A percentile compares a stretch with the other conserved stretches of the same genome.
These are phyloP conservation scores for Phocoena phocoena DNA, from an alignment of 2,113 vertebrate genomes.

Conservation along the genomic window DNA sequence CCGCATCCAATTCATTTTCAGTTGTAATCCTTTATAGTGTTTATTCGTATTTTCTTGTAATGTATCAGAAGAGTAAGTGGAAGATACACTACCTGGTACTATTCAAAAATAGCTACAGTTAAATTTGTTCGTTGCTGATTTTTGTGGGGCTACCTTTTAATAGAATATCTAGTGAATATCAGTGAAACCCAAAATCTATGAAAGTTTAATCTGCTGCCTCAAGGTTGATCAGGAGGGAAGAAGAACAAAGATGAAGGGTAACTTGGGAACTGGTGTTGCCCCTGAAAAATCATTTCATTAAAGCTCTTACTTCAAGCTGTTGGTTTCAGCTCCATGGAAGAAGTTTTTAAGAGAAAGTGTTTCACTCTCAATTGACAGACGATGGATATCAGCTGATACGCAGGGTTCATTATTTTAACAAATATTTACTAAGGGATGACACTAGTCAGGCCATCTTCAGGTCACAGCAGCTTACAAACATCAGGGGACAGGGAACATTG, in stretches of 20 bases:
- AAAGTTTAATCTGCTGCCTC: accelerated
- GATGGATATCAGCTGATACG: neutral
- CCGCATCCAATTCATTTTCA: neutral
- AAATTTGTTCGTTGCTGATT: neutral
- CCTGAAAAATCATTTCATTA: neutral
- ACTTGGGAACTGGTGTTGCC: accelerated
- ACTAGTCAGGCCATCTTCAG: neutral
- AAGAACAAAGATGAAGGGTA: neutral
- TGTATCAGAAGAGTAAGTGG: neutral
- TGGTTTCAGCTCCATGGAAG: neutral
- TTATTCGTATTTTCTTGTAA: constrained; percentile 6
- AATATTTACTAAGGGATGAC: neutral
- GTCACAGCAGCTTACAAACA: neutral
- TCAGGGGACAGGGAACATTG: neutral
- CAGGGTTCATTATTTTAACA: neutral
- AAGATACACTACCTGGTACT: neutral
- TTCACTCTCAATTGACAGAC: neutral
- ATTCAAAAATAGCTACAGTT: neutral
- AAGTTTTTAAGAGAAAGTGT: neutral
- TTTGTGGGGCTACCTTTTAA: neutral
- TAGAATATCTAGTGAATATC: neutral
- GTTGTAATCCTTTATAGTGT: neutral
- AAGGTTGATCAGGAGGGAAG: accelerated
- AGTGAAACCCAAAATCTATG: neutral
- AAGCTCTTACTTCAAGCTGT: neutral